phyloP scores from a whole-genome alignment of 1,140 invertebrate genomes.

The Pogonognathellus flavescens region DNA sequence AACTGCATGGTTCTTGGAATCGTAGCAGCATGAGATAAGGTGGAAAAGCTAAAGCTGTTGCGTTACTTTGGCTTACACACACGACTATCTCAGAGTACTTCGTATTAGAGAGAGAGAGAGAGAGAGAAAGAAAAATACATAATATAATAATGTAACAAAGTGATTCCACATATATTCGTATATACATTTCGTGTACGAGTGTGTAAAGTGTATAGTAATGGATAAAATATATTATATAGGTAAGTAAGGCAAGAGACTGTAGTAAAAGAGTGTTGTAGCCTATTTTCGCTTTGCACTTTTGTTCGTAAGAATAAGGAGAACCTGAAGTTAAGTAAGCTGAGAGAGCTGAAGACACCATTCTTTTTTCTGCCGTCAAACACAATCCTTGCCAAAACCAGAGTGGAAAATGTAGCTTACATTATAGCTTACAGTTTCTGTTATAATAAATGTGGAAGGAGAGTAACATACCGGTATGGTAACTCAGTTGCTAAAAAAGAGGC shows the following conservation, averaged over 20 bases:
- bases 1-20: conserved; percentile 41
- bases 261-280: too few species aligned
- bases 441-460: background rate
- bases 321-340: conserved; percentile 34
- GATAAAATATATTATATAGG: too few species aligned
- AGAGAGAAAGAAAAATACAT: conserved; percentile 3
- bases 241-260: too few species aligned
- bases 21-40: conserved; percentile 35
- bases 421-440: background rate
- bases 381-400: conserved; percentile 42
- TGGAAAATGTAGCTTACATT: conserved; percentile 22
- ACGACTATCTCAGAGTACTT: too few species aligned
- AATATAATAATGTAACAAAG: background rate
- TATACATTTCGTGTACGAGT: too few species aligned
- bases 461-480: conserved; percentile 41
- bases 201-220: too few species aligned
- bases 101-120: too few species aligned
- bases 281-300: conserved; percentile 22
- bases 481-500: conserved; percentile 31
- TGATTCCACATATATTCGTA: too few species aligned
- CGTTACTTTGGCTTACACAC: conserved; percentile 21
- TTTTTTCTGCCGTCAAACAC: conserved; percentile 47
- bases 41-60: conserved; percentile 45
- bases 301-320: background rate
- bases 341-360: conserved; percentile 41